A percentile compares a stretch with the other conserved stretches of the same genome.
phyloP scores from a whole-genome alignment of 2,797 vertebrate genomes.

The Lagocephalus sceleratus region DNA sequence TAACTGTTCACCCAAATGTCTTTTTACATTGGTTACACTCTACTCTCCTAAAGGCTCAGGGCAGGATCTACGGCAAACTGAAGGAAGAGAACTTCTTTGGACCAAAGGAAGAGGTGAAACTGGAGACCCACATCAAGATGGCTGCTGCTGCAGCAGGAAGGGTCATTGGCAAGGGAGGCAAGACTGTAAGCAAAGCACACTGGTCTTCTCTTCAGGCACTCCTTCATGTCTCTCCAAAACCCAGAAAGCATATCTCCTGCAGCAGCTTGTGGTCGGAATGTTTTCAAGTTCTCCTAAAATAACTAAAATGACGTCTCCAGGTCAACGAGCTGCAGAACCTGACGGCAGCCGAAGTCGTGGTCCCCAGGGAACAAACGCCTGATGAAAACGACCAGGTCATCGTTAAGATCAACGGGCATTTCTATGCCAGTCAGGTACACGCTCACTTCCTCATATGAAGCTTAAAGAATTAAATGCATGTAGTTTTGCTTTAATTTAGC shows the following conservation, averaged over 20 bases:
- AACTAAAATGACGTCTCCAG: slow-evolving; percentile 53
- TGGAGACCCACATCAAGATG: slow-evolving; percentile 96
- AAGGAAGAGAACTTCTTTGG: slow-evolving; percentile 98
- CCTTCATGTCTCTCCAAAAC: no score
- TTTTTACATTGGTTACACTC: neutral
- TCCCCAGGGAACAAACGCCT: slow-evolving; percentile 91
- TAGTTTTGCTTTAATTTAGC: no score
- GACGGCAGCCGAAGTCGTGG: slow-evolving; percentile 92
- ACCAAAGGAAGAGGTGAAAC: slow-evolving; percentile 94
- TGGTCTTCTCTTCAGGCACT: neutral
- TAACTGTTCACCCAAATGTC: no score
- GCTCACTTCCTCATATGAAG: neutral
- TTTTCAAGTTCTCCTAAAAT: neutral
- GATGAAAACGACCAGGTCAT: slow-evolving; percentile 95
- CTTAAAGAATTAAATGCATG: no score
- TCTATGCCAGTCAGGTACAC: slow-evolving; percentile 93
- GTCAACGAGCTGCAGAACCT: slow-evolving; percentile 95
- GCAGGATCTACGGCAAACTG: slow-evolving; percentile 92
- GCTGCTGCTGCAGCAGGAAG: slow-evolving; percentile 89
- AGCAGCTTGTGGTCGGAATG: no score
- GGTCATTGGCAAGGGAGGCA: slow-evolving; percentile 95
- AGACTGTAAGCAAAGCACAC: slow-evolving; percentile 80
- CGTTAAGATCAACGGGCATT: slow-evolving; percentile 96
- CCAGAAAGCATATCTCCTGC: no score
- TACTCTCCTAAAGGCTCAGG: slow-evolving; percentile 80